Evolutionary conservation across 2,888 invertebrate genomes (phyloP).

Genomic region (Alsophila aescularia): DNA sequence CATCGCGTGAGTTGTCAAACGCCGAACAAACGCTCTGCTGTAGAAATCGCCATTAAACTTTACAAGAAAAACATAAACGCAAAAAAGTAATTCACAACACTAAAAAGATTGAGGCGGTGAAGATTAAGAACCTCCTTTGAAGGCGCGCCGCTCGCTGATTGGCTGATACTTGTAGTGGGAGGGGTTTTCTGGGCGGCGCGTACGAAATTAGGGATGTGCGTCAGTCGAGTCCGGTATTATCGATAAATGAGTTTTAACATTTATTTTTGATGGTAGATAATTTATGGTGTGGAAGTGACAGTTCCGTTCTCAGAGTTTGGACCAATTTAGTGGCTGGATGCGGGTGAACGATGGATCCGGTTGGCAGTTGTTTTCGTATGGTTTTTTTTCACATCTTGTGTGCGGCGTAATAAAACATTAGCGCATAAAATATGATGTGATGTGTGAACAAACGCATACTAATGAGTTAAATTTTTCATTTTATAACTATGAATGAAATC

Average conservation of each 20-base stretch:
- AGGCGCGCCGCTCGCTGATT: slow-evolving; percentile 55
- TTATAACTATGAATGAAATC: too few relatives aligned
- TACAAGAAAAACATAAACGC: slow-evolving; percentile 64
- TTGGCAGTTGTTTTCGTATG: slow-evolving; percentile 33
- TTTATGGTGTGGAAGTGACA: slow-evolving; percentile 75
- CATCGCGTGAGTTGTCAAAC: slow-evolving; percentile 75
- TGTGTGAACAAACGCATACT: slow-evolving; percentile 1
- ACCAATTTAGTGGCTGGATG: slow-evolving; percentile 50
- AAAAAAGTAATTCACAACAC: slow-evolving; percentile 78
- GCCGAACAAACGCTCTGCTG: slow-evolving; percentile 41
- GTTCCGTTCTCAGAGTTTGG: slow-evolving; percentile 55
- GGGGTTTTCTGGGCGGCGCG: slow-evolving; percentile 63
- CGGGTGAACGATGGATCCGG: slow-evolving; percentile 56
- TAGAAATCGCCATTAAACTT: slow-evolving; percentile 60
- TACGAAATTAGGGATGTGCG: slow-evolving; percentile 64
- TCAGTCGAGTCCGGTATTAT: slow-evolving; percentile 58
- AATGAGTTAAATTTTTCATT: too few relatives aligned
- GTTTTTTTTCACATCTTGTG: slow-evolving; percentile 29
- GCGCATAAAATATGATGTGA: slow-evolving; percentile 14
- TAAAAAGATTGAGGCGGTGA: slow-evolving; percentile 69
- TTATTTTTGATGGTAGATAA: slow-evolving; percentile 61
- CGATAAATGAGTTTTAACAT: slow-evolving; percentile 74
- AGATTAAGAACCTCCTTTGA: slow-evolving; percentile 56
- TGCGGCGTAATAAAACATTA: slow-evolving; percentile 10
- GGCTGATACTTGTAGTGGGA: slow-evolving; percentile 61